Evolutionary conservation across 1,140 invertebrate species (phyloP), one percentile per base, ranked within the genome.

Genomic region (Zaprionus taronus): DNA sequence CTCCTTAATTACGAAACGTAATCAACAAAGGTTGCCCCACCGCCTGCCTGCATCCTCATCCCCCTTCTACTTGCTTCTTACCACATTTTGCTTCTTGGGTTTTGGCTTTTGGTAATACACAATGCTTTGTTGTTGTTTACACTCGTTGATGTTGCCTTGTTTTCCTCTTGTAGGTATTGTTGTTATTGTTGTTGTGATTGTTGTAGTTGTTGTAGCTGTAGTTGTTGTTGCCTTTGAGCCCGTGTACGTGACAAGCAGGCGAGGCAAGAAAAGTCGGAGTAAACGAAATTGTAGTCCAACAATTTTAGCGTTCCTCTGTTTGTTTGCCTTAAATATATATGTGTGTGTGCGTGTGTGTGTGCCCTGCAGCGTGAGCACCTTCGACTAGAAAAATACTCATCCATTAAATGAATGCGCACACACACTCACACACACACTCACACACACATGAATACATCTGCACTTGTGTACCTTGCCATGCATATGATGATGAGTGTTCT

Each of bases 1-100:
- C 56, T 72, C 72, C 81, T 79, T 84, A 89, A 89, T 89, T 81
- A 84, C 83, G 80, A 87, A 87, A 87, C 71, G 83, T 83, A 87
- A 83, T 87, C 80, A 87, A 83, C 80, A 80, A 83, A 77, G 77
- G 77, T 80, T 77, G 38, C 63, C 44, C 58, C 41, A 60, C 47
- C 63, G 31, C 55, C 34, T 66, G 63, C 79, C 75, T 56, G 69
- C 72, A 2, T 0, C 51, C 0, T 9, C n/a, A 6, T 14, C 2
- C 17, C 9, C 15, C 20, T 51, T 4, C 24, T 9, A n/a, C 56
- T 9, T 34, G 7, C 28, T 11, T 5, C 56, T 58, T 34, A 7
- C 15, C 60, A 55, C 66, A 20, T 78, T 74, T 78, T 69, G 64
- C 75, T 78, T 51, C 75, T 69, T 73, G 47, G 41, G 62, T 78